Base-by-base conservation (phyloP, 2,888 invertebrate species). In the Pachycephus smyrnensis region DNA sequence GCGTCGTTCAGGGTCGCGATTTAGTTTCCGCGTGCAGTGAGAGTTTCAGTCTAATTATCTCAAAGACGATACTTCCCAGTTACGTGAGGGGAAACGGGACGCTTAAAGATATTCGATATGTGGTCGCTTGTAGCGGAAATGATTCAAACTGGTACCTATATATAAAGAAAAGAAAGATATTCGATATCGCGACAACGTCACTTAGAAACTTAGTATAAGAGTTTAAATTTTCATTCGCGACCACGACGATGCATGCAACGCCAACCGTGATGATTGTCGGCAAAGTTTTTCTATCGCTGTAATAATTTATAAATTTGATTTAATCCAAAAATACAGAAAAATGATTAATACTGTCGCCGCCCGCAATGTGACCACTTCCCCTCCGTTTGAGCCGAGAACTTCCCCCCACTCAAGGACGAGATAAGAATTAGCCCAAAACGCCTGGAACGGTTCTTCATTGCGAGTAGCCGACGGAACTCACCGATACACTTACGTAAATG, bases 201-300 rank as follows among this genome's bases (percentile, higher is more conserved):
- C 74, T 75, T 75, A 73, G 71, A 36, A 75, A 55, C 55, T n/a
- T n/a, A n/a, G n/a, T n/a, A n/a, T n/a, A n/a, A n/a, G n/a, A n/a
- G n/a, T n/a, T n/a, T n/a, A n/a, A n/a, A n/a, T n/a, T n/a, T n/a
- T n/a, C n/a, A n/a, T n/a, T n/a, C n/a, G n/a, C n/a, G n/a, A n/a
- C n/a, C n/a, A n/a, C n/a, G n/a, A n/a, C n/a, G n/a, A n/a, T n/a
- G n/a, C n/a, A n/a, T n/a, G n/a, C n/a, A n/a, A n/a, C n/a, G n/a
- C n/a, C n/a, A n/a, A n/a, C n/a, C n/a, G n/a, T n/a, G n/a, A n/a
- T n/a, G n/a, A n/a, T n/a, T n/a, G n/a, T n/a, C n/a, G n/a, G n/a
- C n/a, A n/a, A n/a, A 77, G 74, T 33, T 23, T 75, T 15, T 82
- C 80, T 84, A 76, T 80, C 79, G 12, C 1, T 30, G 31, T 15